These are phyloP conservation scores for Teleogryllus occipitalis DNA, from an alignment of 1,140 invertebrate species.

Conservation along the genomic window DNA sequence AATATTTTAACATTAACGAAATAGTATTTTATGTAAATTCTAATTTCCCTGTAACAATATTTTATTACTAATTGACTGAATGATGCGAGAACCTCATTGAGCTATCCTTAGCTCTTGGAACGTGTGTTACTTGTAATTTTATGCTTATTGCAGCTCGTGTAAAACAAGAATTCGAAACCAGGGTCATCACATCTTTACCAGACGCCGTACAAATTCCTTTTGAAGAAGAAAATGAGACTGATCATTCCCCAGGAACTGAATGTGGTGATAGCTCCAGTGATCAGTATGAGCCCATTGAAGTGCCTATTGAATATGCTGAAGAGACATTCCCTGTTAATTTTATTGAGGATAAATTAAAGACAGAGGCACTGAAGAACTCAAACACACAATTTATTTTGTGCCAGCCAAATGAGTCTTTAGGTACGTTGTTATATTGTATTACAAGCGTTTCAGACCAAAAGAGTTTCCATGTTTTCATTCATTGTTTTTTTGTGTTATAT, in stretches of 20 bases:
- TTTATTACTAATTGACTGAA: too few species aligned
- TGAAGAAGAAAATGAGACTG: neutral
- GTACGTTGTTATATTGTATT: neutral
- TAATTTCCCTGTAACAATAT: too few species aligned
- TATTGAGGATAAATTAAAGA: neutral
- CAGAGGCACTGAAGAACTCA: neutral
- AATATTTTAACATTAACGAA: too few species aligned
- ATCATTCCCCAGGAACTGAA: neutral
- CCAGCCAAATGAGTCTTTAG: neutral
- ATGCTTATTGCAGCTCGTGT: neutral
- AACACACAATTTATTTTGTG: neutral
- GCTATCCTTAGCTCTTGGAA: too few species aligned
- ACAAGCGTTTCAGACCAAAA: too few species aligned
- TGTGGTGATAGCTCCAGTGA: neutral
- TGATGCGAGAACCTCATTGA: too few species aligned
- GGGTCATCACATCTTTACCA: neutral
- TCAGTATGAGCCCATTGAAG: neutral
- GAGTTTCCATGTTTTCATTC: too few species aligned
- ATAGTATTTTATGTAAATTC: too few species aligned
- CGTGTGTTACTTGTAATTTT: too few species aligned
- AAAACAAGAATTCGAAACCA: neutral
- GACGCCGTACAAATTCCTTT: neutral
- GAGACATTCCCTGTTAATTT: neutral
- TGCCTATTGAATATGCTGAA: neutral
- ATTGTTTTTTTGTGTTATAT: too few species aligned